A percentile compares a stretch with the other conserved stretches of the same genome.
Evolutionary conservation across 2,797 vertebrate genomes (phyloP).

Genomic region (Phataginus tetradactyla): DNA sequence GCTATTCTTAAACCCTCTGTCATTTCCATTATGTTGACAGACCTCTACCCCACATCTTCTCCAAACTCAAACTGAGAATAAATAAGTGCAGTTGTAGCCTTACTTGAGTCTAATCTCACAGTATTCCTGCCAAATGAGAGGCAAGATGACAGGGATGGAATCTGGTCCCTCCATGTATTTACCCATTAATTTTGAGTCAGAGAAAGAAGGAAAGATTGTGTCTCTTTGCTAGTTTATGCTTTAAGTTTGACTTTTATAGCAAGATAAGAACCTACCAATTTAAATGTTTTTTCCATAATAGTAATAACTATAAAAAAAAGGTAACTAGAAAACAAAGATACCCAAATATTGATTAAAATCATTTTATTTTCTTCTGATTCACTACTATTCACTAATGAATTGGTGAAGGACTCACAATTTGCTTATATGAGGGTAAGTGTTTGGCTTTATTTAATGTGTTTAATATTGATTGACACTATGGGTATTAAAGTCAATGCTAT

Average conservation of each 20-base stretch:
- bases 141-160: neutral
- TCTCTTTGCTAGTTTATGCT: neutral
- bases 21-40: neutral
- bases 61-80: neutral
- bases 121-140: neutral
- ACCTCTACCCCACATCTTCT: neutral
- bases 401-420: neutral
- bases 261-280: neutral
- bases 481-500: neutral
- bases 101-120: neutral
- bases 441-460: neutral
- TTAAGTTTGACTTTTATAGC: neutral
- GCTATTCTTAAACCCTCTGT: neutral
- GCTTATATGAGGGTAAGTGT: neutral
- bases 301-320: neutral
- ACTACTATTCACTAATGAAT: neutral
- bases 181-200: neutral
- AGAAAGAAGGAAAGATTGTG: neutral
- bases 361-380: neutral
- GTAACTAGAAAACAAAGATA: neutral
- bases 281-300: neutral
- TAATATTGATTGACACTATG: neutral
- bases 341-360: neutral
- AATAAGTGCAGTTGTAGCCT: neutral
- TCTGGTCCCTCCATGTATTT: neutral